These are phyloP conservation scores for Apis dorsata DNA, from an alignment of 1,140 invertebrate genomes.

Conservation along the genomic window DNA sequence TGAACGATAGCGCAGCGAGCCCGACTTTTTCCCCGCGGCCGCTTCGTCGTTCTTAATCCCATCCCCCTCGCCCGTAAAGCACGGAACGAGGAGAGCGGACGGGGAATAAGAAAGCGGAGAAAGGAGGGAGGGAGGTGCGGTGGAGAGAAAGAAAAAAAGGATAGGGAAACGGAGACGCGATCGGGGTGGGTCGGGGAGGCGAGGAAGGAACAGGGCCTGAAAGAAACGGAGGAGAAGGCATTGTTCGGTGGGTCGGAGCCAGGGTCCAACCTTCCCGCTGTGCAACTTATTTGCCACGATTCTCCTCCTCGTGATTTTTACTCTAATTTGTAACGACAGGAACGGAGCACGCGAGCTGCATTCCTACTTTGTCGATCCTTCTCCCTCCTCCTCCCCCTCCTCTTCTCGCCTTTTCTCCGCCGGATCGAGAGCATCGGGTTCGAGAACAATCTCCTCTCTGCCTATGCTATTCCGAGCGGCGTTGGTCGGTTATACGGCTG, in stretches of 20 bases:
- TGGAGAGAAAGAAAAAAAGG: conserved; percentile 3
- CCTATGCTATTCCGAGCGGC: conserved; percentile 17
- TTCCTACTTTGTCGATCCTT: conserved; percentile 63
- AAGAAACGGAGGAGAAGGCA: conserved; percentile 56
- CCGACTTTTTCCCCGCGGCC: too few species aligned
- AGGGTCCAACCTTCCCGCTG: conserved; percentile 70
- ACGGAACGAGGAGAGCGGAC: background rate
- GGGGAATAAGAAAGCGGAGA: conserved; percentile 11
- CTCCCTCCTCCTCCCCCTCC: conserved; percentile 14
- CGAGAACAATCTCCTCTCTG: conserved; percentile 46
- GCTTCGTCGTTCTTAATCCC: too few species aligned
- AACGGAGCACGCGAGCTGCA: conserved; percentile 73
- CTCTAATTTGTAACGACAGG: conserved; percentile 79
- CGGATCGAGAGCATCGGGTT: conserved; percentile 42
- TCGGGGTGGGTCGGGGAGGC: background rate
- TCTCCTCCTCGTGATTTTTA: conserved; percentile 75
- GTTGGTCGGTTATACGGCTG: conserved; percentile 12
- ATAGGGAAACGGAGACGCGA: background rate
- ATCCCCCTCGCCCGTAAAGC: too few species aligned
- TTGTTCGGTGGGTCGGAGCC: conserved; percentile 63
- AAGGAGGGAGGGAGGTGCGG: background rate
- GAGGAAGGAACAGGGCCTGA: background rate
- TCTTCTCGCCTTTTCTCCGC: conserved; percentile 16
- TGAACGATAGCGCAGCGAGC: background rate
- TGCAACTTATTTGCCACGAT: conserved; percentile 77